Conservation (phyloP, 2,888 invertebrate genomes). For the Pachycephus smyrnensis region DNA sequence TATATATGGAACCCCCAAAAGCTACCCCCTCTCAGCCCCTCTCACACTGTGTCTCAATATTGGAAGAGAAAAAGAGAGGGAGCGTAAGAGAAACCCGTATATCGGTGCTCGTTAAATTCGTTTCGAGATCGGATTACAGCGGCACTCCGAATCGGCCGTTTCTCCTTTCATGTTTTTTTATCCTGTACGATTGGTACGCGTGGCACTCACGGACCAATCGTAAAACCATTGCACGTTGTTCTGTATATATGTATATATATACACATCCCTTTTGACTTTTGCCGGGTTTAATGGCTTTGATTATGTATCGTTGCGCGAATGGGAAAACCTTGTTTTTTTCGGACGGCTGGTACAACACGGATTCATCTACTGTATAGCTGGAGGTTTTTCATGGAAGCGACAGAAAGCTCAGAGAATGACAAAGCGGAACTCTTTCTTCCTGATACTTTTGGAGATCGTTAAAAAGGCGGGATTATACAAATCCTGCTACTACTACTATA, state of each 20-base stretch:
- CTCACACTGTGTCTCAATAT: slow-evolving; percentile 37
- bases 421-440: background rate
- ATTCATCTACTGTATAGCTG: background rate
- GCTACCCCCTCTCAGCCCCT: slow-evolving; percentile 3
- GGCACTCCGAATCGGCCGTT: background rate
- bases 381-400: background rate
- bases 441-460: background rate
- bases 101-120: slow-evolving; percentile 18
- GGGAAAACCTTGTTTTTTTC: background rate
- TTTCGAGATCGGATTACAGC: slow-evolving; percentile 22
- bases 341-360: background rate
- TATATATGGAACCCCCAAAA: background rate
- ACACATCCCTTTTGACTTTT: background rate
- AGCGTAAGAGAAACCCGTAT: slow-evolving; percentile 18
- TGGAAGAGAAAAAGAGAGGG: slow-evolving; percentile 21
- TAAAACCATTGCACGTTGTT: background rate
- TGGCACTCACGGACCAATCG: background rate
- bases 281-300: background rate
- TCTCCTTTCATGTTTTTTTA: background rate
- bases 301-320: background rate
- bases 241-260: background rate
- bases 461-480: background rate
- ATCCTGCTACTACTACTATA: background rate
- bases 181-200: background rate
- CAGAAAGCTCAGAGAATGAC: background rate